These are phyloP conservation scores for Drosophila macrothrix DNA, from an alignment of 2,888 invertebrate genomes.

Conservation along the genomic window DNA sequence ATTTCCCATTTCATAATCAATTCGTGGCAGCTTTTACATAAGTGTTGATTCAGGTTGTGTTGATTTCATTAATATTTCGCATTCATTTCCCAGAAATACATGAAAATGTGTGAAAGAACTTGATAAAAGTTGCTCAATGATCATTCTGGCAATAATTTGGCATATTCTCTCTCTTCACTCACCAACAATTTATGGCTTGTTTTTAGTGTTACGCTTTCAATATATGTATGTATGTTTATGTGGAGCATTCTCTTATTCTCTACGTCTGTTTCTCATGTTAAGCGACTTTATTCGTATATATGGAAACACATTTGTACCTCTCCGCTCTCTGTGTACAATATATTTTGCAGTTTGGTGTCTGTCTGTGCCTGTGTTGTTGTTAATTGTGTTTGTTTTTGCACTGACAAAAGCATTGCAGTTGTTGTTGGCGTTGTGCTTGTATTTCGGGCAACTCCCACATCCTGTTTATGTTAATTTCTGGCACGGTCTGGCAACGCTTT, in stretches of 20 bases:
- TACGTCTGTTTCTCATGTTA: conserved; percentile 36
- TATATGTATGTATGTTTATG: conserved; percentile 9
- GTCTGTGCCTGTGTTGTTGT: conserved; percentile 29
- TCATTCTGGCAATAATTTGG: conserved; percentile 1
- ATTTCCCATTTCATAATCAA: background rate
- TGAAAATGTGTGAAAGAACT: background rate
- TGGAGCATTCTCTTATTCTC: background rate
- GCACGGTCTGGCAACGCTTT: conserved; percentile 66
- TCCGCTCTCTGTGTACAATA: background rate
- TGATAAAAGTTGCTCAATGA: conserved; percentile 4
- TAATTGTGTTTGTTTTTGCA: conserved; percentile 63
- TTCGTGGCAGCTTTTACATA: background rate
- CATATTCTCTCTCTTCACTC: background rate
- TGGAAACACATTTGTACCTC: background rate
- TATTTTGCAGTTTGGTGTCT: conserved; percentile 33
- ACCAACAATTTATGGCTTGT: background rate
- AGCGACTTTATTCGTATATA: conserved; percentile 15
- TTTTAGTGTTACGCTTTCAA: conserved; percentile 26
- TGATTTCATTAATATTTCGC: conserved; percentile 1
- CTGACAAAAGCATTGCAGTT: conserved; percentile 35
- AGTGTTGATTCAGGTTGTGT: background rate
- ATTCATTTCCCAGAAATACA: background rate
- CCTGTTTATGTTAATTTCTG: conserved; percentile 81
- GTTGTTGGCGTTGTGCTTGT: conserved; percentile 22
- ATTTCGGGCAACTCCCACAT: conserved; percentile 73